A percentile compares a stretch with the other conserved stretches of the same genome.
Conservation (phyloP, 2,888 invertebrate genomes). For the Sesia bembeciformis region DNA sequence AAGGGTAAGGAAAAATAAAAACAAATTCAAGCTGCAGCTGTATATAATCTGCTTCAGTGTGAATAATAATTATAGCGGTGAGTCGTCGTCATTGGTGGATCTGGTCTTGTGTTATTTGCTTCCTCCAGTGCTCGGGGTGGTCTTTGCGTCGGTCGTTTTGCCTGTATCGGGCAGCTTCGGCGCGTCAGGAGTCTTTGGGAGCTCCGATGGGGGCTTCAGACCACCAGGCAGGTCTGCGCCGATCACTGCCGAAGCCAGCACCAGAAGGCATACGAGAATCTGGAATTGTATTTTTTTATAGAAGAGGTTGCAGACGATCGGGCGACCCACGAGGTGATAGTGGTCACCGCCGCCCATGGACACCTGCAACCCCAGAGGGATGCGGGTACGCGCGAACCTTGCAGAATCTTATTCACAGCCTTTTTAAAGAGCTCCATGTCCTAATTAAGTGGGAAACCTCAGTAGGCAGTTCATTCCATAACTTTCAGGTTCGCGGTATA, state of each 20-base stretch:
- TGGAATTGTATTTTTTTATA: not conserved
- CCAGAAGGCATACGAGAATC: conserved; percentile 24
- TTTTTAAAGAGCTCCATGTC: too few species aligned
- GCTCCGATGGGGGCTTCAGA: conserved; percentile 18
- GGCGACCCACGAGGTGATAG: not conserved
- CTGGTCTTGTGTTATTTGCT: not conserved
- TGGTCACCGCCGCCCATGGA: not conserved
- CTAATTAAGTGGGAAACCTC: too few species aligned
- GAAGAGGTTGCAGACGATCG: not conserved
- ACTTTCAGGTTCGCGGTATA: too few species aligned
- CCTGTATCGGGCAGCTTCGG: conserved; percentile 10
- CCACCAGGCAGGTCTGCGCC: conserved; percentile 27
- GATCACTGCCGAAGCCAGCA: conserved; percentile 25
- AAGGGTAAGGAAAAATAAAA: not conserved
- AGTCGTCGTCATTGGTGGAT: not conserved
- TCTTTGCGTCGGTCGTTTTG: conserved; percentile 14
- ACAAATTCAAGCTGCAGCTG: conserved; percentile 2
- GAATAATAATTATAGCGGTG: not conserved
- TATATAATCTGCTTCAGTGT: conserved; percentile 1
- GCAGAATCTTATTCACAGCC: too few species aligned
- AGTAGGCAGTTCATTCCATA: too few species aligned
- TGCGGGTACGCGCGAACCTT: not conserved
- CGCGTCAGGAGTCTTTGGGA: conserved; percentile 16
- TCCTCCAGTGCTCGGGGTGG: not conserved
- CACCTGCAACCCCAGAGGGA: not conserved